Base-by-base conservation (phyloP, 2,888 invertebrate genomes). In the Pachliopta kotzebuea region DNA sequence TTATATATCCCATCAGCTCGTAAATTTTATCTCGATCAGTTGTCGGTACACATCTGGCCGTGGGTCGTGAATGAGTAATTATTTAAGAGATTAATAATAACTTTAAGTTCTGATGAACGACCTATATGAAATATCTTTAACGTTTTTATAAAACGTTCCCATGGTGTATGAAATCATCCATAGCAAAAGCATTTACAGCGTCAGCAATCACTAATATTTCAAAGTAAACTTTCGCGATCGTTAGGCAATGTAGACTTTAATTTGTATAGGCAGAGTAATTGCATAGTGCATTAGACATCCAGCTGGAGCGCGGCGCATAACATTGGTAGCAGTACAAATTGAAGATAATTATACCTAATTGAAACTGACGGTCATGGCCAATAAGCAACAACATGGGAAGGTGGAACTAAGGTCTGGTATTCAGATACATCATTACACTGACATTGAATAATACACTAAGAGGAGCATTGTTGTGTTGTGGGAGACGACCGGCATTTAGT, bases 301-400 rank as follows among this genome's bases (percentile, higher is more conserved):
- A 78, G 72, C 73, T 79, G 82, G 85, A 80, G 78, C 77, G 78
- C 77, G 73, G 84, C 81, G 80, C 85, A 87, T 84, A 87, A 81
- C 87, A 87, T 85, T 82, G 79, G 82, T 79, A 81, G 83, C 79
- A 81, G 80, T 76, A 85, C 87, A 89, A 90, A 91, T 90, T 90
- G 86, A 84, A 86, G 85, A 83, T 90, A 91, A 91, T 91, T 88
- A 88, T 80, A 83, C 81, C 86, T 91, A 91, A 91, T 89, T 88
- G 88, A 78, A 70, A 85, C 81, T 78, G 89, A 91, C 77, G 91
- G 91, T 89, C 91, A 91, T 88, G 91, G 91, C 84, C 88, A 91
- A 91, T 90, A 90, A 87, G 87, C 87, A 84, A 82, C 81, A 81
- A 82, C 83, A 85, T 85, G 83, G 77, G 84, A 88, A 90, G 86